Percentiles rank a stretch among this genome's conserved stretches.
phyloP scores from a whole-genome alignment of 2,113 vertebrate species.

The Corythoichthys haematopterus region DNA sequence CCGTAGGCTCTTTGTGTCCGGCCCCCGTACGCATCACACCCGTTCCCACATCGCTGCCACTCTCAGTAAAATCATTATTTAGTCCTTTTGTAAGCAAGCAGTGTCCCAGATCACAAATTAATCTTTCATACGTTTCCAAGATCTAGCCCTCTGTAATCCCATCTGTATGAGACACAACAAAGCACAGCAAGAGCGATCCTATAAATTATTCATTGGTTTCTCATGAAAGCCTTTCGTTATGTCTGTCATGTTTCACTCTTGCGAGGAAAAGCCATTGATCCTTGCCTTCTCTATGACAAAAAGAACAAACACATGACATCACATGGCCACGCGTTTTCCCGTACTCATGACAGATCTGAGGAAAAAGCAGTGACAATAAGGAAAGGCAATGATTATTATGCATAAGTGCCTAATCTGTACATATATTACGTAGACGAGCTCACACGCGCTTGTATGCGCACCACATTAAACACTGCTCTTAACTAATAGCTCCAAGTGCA shows the following conservation, averaged over 20 bases:
- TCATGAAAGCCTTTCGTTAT: conserved; percentile 77
- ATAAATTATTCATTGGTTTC: conserved; percentile 76
- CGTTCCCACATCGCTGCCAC: conserved; percentile 62
- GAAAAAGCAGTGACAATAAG: conserved; percentile 34
- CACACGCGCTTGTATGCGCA: conserved; percentile 19
- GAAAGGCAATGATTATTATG: conserved; percentile 40
- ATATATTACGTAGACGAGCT: conserved; percentile 33
- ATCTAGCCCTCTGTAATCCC: conserved; percentile 78
- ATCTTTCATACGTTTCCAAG: conserved; percentile 81
- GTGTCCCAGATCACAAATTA: conserved; percentile 76
- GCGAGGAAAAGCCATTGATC: conserved; percentile 75
- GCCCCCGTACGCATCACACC: conserved; percentile 46
- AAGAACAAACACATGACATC: conserved; percentile 70
- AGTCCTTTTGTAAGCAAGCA: conserved; percentile 77
- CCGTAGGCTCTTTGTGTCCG: conserved; percentile 50
- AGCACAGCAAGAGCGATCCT: conserved; percentile 66
- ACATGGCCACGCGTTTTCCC: conserved; percentile 55
- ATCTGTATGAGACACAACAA: conserved; percentile 79
- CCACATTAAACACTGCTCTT: conserved; percentile 47
- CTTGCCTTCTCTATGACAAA: conserved; percentile 62
- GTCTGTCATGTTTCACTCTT: conserved; percentile 76
- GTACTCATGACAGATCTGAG: conserved; percentile 48
- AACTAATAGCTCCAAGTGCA: conserved; percentile 60
- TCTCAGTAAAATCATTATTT: conserved; percentile 76
- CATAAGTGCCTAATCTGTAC: conserved; percentile 46